Evolutionary conservation across 1,140 invertebrate species (phyloP).

Genomic region (Apolygus lucorum): DNA sequence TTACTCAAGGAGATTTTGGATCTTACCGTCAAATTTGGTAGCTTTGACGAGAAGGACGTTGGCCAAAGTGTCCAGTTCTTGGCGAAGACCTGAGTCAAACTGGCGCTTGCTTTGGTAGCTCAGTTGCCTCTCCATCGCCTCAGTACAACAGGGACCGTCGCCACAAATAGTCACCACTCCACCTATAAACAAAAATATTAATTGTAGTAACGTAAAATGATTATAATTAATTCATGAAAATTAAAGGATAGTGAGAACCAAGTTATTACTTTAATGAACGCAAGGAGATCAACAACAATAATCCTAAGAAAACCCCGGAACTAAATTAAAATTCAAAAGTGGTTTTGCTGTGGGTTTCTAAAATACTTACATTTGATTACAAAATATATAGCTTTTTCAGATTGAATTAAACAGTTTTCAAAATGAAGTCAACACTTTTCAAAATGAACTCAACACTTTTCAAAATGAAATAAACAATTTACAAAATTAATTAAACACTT

Average conservation of each 20-base stretch:
- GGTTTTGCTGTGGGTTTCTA: too few relatives aligned
- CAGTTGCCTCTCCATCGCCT: constrained; percentile 41
- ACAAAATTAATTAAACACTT: too few relatives aligned
- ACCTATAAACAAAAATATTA: constrained; percentile 36
- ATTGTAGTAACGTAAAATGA: constrained; percentile 18
- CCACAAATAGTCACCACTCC: constrained; percentile 39
- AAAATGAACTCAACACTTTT: too few relatives aligned
- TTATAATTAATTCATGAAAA: background rate
- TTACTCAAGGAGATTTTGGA: background rate
- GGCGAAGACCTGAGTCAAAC: constrained; percentile 38
- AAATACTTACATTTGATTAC: too few relatives aligned
- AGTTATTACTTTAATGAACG: background rate
- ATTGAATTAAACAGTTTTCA: too few relatives aligned
- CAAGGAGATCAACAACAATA: too few relatives aligned
- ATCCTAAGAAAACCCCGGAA: too few relatives aligned
- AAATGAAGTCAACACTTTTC: too few relatives aligned
- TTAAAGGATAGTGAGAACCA: background rate
- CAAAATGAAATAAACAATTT: too few relatives aligned
- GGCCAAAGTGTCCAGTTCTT: constrained; percentile 36
- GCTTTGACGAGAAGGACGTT: constrained; percentile 37
- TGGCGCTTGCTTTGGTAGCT: constrained; percentile 38
- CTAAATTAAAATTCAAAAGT: too few relatives aligned
- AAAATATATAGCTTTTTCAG: too few relatives aligned
- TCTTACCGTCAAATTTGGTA: constrained; percentile 41
- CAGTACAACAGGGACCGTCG: constrained; percentile 41